Evolutionary conservation across 2,113 vertebrate species (phyloP).

Genomic region (Pogona vitticeps): DNA sequence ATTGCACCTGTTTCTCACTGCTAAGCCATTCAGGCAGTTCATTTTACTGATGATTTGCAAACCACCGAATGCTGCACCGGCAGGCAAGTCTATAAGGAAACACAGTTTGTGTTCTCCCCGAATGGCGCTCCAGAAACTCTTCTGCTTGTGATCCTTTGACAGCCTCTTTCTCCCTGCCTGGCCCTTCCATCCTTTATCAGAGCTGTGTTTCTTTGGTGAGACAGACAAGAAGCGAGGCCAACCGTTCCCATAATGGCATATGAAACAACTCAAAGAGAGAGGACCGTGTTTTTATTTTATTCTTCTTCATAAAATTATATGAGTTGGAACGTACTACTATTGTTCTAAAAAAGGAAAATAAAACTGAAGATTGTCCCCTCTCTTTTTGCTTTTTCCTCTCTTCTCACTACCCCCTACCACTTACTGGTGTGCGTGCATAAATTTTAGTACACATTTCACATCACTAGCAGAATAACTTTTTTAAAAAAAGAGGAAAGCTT

Average conservation of each 20-base stretch:
- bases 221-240: background rate
- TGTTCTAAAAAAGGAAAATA: conserved; percentile 43
- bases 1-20: background rate
- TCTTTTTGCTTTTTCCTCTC: background rate
- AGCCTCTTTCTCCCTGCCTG: background rate
- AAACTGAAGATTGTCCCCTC: too few relatives aligned
- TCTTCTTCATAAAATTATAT: conserved; percentile 57
- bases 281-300: conserved; percentile 43
- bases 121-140: background rate
- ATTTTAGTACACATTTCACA: background rate
- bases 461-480: conserved; percentile 5
- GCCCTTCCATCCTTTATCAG: background rate
- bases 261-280: conserved; percentile 44
- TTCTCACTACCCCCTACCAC: background rate
- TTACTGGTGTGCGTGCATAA: background rate
- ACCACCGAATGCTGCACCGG: background rate
- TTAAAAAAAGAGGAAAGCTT: too few relatives aligned
- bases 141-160: background rate
- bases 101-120: background rate
- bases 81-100: background rate
- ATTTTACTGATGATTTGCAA: background rate
- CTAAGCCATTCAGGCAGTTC: background rate
- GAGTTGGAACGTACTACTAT: conserved; percentile 49
- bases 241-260: conserved; percentile 32
- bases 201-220: conserved; percentile 18